Base-by-base conservation (phyloP, 2,888 invertebrate species). In the Limnephilus auricula region DNA sequence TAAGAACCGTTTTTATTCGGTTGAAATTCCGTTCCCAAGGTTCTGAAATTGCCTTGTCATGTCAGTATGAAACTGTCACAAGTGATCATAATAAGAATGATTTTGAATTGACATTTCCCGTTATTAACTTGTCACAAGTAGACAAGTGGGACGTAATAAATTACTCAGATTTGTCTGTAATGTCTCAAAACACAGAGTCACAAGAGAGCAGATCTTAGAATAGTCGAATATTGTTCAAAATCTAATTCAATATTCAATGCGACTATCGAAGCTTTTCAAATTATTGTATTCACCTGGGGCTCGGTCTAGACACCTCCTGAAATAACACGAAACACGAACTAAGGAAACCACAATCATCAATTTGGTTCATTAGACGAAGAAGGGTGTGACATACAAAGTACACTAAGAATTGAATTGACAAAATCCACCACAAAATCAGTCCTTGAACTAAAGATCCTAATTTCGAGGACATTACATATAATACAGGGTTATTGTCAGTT, bases 271-370 rank as follows among this genome's bases (percentile, higher is more conserved):
- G 65, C 65, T 65, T 6, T 65, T 65, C 25, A 9, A n/a, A 25
- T 65, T 31, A 32, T 31, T 86, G 50, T 45, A 86, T 86, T 86
- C n/a, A 50, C 31, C 30, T 31, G 86, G 50, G 86, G 18, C 31
- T 50, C 40, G 12, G 86, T 30, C 86, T 86, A 86, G 86, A 86
- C 86, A 86, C 50, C 85, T 65, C 50, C n/a, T 25, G 25, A 65
- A 65, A 65, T n/a, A 65, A 18, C 18, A 50, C 6, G 5, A 50
- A 50, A 65, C n/a, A 65, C n/a, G 18, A 65, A 65, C 15, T 25
- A 40, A 65, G 25, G 25, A 18, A 65, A 65, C 25, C 6, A 25
- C 9, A 65, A 65, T n/a, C 6, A n/a, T 65, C 25, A 65, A n/a
- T 9, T 65, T n/a, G 65, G n/a, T 65, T 65, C 25, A n/a, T n/a